Base-by-base conservation (phyloP, 2,797 vertebrate genomes). In the Schizothorax lantsangensis region DNA sequence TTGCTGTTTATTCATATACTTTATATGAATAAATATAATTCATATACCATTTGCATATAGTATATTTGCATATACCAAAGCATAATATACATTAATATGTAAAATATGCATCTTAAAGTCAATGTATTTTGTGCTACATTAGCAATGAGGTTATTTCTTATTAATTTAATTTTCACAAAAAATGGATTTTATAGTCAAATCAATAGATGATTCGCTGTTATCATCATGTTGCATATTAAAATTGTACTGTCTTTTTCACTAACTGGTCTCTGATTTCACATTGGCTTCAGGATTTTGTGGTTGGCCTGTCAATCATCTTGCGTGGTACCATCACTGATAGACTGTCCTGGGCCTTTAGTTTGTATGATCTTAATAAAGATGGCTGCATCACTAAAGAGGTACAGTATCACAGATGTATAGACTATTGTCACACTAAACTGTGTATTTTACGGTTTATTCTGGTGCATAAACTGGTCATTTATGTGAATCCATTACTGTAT, bases 361-460 rank as follows among this genome's bases (percentile, higher is more conserved):
- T 99, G 68, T 99, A 99, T 0, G 98, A 99, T 87, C 96, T 99
- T 92, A 99, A 99, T 95, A 99, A 99, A 93, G 98, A 99, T 0
- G 98, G 98, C 93, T 99, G 97, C 93, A 98, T 99, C 94, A 99
- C 97, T 95, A 98, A 96, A 97, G 98, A 99, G 97, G 98, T 66
- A 30, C 12, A 15, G 26, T 30, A 64, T 64, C 59, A 6, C n/a
- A 59, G 10, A 10, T 9, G 3, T 10, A 59, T 59, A 26, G n/a
- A n/a, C 4, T 12, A 26, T 2, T 2, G 11, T 62, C n/a, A 64
- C 26, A 64, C 26, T 30, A 30, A 64, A 64, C 5, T 30, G 12
- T 2, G 59, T 6, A 26, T 64, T 17, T 23, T 54, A 19, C 21
- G 52, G 19, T 54, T 21, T 64, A 30, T 64, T 68, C 8, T 38